Evolutionary conservation across 2,888 invertebrate genomes (phyloP).

Genomic region (Cybosia mesomella): DNA sequence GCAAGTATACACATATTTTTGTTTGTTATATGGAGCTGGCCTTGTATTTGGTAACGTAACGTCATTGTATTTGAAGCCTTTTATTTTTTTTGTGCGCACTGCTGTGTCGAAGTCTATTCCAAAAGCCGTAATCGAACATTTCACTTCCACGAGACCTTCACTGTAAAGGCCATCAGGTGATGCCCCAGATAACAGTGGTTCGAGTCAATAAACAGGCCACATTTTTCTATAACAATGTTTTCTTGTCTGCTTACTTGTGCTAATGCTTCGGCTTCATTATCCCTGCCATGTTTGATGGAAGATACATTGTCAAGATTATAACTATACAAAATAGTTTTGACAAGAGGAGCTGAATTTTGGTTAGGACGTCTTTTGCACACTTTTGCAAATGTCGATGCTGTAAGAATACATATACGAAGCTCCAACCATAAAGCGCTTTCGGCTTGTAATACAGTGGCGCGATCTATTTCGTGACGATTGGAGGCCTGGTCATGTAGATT

Average conservation of each 20-base stretch:
- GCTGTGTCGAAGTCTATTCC: constrained; percentile 20
- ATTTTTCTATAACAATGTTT: constrained; percentile 15
- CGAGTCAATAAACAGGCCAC: constrained; percentile 19
- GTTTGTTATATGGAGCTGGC: constrained; percentile 19
- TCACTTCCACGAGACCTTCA: constrained; percentile 19
- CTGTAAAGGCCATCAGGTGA: constrained; percentile 15
- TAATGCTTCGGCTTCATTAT: constrained; percentile 22
- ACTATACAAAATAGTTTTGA: constrained; percentile 15
- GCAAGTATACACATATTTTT: constrained; percentile 18
- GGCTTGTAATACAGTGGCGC: constrained; percentile 25
- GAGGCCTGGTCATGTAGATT: constrained; percentile 21
- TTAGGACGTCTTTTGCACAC: constrained; percentile 25
- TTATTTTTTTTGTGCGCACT: neutral
- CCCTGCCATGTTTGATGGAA: constrained; percentile 24
- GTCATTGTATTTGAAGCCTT: constrained; percentile 13
- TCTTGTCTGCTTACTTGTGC: constrained; percentile 16
- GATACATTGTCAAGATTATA: constrained; percentile 13
- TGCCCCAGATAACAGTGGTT: constrained; percentile 23
- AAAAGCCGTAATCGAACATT: constrained; percentile 14
- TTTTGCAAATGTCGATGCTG: constrained; percentile 21
- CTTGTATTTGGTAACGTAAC: constrained; percentile 18
- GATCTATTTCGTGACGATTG: constrained; percentile 32
- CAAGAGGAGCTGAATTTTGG: constrained; percentile 20
- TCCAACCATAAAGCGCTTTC: constrained; percentile 26
- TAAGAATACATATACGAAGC: constrained; percentile 17